Evolutionary conservation across 1,140 invertebrate genomes (phyloP), one percentile per base, ranked within the genome.

Genomic region (Calycopis cecrops): DNA sequence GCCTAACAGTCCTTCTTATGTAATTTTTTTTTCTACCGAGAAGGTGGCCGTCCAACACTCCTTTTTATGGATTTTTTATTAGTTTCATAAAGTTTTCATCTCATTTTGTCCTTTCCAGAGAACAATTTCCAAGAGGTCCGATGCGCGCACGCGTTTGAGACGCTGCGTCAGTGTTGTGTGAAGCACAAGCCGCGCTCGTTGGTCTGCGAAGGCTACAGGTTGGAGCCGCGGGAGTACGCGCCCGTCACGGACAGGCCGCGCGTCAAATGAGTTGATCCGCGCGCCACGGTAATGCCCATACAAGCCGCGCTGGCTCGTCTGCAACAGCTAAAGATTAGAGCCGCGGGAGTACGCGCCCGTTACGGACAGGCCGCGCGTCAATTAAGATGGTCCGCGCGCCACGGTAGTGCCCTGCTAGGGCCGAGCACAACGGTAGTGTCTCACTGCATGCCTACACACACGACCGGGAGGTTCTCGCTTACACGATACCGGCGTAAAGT

Each of bases 81-180:
- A 6, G 2, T 28, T 28, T 6, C 21, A 28, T 28, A 28, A 2
- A 2, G 21, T 6, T 28, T 28, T 28, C 21, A 28, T 28, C 6
- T 2, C 6, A 12, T 10, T 38, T 42, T 54, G 8, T 49, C 40
- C n/a, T 35, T 60, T 68, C 4, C 69, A 81, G 79, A 84, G 50
- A 79, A 85, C 57, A 76, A 71, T 56, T 86, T 62, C 52, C 83
- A 86, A 63, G 83, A 86, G 42, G 70, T 80, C 1, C 73, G 81
- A 42, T 86, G 83, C 55, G 60, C 65, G 40, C 55, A 57, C 0
- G 77, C 83, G 14, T 86, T 86, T 50, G 83, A 86, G 51, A 65
- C 74, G 14, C 78, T 86, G 81, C 74, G 83, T 14, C 71, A 76
- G 71, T 86, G 83, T 52, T 86, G 83, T 55, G 42, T 86, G 8